Base-by-base conservation (phyloP, 2,797 vertebrate species). In the Thaleichthys pacificus region DNA sequence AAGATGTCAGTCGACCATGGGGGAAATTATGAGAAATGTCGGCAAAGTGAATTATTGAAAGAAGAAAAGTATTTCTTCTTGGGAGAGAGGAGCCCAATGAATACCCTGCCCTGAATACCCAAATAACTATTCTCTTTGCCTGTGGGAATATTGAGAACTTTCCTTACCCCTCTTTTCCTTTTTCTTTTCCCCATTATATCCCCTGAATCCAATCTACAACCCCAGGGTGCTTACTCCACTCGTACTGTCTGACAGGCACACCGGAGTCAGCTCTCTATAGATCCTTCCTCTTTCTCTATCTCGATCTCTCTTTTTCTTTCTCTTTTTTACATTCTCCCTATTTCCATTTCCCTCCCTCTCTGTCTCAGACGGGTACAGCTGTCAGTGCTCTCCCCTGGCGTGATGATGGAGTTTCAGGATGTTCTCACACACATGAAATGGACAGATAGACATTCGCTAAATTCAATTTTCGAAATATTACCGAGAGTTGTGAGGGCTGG, bases 381-480 rank as follows among this genome's bases (percentile, higher is more conserved):
- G 22, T 30, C 15, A 60, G 21, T 24, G 51, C 42, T 73, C 17
- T 38, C 60, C 2, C 19, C 0, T 4, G 26, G 35, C 17, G 38
- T 26, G 22, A 14, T 42, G 70, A 21, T 61, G 71, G 60, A 22
- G 49, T 28, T 49, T 8, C 30, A 65, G 69, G 54, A 42, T 30
- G n/a, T 56, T 69, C 32, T 71, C 58, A 68, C 60, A 77, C 42
- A 61, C 49, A 74, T 69, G 58, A 79, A 77, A 74, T 65, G 22
- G 71, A 11, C 64, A 68, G 68, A 81, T 63, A 78, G 54, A 49
- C 35, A 61, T 69, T 12, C 3, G 2, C 38, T 7, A 8, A 54
- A 67, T 74, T 78, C 32, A 76, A 54, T 81, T 76, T 67, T 54
- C 49, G 42, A 6, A 70, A 71, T 26, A 58, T 68, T 49, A 72